Evolutionary conservation across 2,888 invertebrate genomes (phyloP), one percentile per base, ranked within the genome.

Genomic region (Hirtodrosophila trivittata): DNA sequence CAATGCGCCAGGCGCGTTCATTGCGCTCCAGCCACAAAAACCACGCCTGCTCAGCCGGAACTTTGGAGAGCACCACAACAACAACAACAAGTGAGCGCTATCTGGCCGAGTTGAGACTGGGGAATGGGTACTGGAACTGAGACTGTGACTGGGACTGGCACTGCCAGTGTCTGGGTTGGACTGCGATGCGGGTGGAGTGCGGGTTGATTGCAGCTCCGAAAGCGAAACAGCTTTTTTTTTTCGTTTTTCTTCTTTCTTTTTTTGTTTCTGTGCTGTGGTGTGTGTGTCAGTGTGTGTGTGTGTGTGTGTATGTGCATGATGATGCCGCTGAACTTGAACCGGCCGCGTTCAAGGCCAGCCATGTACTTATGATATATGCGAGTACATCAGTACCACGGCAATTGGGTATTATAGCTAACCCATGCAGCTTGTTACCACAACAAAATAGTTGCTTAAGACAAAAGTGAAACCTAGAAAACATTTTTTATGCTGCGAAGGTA

Each of bases 251-350:
- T 68, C 43, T 65, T 55, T 14, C 8, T 68, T 43, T 68, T 55
- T 14, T 10, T 42, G 43, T 45, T 46, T 16, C 5, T 43, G 50
- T 54, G 54, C 21, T 21, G 49, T 30, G 42, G 47, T n/a, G 13
- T 14, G 30, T 13, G 45, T 26, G 10, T 16, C n/a, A n/a, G 6
- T 16, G 28, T 32, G 39, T 26, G 12, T 13, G 26, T 25, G 28
- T 9, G 28, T 43, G 37, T 49, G 59, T 49, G 18, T 67, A 58
- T 77, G 65, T 63, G 54, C 66, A 66, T 54, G 68, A 71, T 70
- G 68, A 71, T 70, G 76, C 55, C 71, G 83, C 68, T 74, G 86
- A 86, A 85, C 84, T 87, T 87, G 87, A 86, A 86, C 76, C 78
- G 66, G 63, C 75, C 59, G 47, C 75, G 70, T 78, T 84, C 86